Evolutionary conservation across 2,888 invertebrate genomes (phyloP), one percentile per base, ranked within the genome.

Genomic region (Eupithecia subumbrata): DNA sequence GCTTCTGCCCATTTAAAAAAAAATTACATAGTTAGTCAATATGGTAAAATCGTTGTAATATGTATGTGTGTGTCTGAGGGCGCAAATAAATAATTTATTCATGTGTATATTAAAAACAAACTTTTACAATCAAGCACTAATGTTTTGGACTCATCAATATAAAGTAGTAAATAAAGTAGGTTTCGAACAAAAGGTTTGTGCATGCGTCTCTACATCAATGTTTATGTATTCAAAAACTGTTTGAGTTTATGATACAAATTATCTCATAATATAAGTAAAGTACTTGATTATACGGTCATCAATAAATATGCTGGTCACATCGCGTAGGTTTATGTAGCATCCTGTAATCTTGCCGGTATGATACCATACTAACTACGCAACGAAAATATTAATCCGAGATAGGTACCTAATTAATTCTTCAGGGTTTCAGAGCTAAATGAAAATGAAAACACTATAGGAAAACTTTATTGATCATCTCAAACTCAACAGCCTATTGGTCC

Each of bases 241-340:
- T 60, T 45, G 14, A 71, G 4, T 66, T 63, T 69, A 72, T 69
- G 45, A 45, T 66, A 72, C 48, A 37, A n/a, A 67, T 67, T 72
- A 70, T 63, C 60, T 64, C 66, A 67, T 73, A 68, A 22, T 68
- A 68, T 8, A 40, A 40, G 66, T 37, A 74, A 48, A 73, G 67
- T 45, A 60, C 22, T 5, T 12, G 14, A 25, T 4, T 40, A 25
- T 56, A 22, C 3, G 70, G 68, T 71, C 74, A 77, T 77, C 48
- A 64, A 18, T 63, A 45, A n/a, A 45, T 70, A 77, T 75, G 63
- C 75, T 12, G 52, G 71, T 75, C 71, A 71, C 71, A 68, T 22
- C 67, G 16, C 48, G n/a, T n/a, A n/a, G n/a, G 72, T 72, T n/a
- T n/a, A n/a, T 72, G 66, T 69, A 70, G 63, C 9, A 74, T 75